Base-by-base conservation (phyloP, 2,888 invertebrate genomes). In the Argyresthia albistria region DNA sequence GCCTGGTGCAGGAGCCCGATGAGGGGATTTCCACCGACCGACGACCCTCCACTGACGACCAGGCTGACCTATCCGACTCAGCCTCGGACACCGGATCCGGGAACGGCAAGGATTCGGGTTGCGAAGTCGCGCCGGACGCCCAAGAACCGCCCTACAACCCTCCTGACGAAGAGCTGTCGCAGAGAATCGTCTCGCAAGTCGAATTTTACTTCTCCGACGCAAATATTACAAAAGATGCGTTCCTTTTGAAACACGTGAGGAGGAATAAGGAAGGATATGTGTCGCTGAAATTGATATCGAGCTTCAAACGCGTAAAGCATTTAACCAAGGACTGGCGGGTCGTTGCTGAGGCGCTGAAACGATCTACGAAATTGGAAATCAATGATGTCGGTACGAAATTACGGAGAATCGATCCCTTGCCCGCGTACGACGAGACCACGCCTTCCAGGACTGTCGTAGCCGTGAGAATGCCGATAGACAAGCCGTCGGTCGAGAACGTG, bases 161-260 rank as follows among this genome's bases (percentile, higher is more conserved):
- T 0, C 95, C 95, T 0, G 92, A 91, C 59, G 94, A 94, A 4
- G 95, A 95, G 61, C 77, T 95, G 37, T 91, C 94, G 10, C 90
- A 92, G 57, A 91, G 93, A 64, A 96, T 97, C 62, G 91, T 94
- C 50, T 90, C 93, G 48, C 96, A 96, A 73, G 97, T 98, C 25
- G 98, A 98, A 81, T 97, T 95, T 73, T 98, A 98, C 80, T 98
- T 98, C 81, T 96, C 97, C 56, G 97, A 98, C 70, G 96, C 95
- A 51, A 97, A 97, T 75, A 96, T 98, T 61, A 92, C 96, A 4
- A 97, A 97, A 74, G 98, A 98, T 73, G 97, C 97, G 11, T 98
- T 98, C 79, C 88, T 98, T 47, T 81, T 98, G 58, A 98, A 98
- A 74, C 98, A 98, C 73, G 97, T 98, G 16, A 92, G 96, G 54